Percentiles rank a stretch among this genome's conserved stretches.
Evolutionary conservation across 2,888 invertebrate species (phyloP).

Genomic region (Polyploca ridens): DNA sequence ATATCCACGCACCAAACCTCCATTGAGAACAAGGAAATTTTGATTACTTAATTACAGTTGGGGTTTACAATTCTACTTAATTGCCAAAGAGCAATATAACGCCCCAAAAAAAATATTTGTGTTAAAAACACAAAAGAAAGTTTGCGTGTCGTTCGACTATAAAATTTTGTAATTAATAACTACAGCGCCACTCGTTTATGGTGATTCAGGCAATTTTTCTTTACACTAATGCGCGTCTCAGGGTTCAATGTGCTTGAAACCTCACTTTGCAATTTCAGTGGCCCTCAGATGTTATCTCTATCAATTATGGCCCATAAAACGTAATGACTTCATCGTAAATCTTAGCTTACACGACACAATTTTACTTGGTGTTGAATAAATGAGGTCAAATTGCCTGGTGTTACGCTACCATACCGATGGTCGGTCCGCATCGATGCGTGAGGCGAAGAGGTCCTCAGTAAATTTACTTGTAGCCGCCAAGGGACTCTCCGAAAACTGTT

Average conservation of each 20-base stretch:
- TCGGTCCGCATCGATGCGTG: constrained; percentile 21
- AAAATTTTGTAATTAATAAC: constrained; percentile 79
- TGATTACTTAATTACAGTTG: constrained; percentile 35
- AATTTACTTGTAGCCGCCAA: constrained; percentile 7
- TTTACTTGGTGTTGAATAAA: constrained; percentile 79
- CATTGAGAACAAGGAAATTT: constrained; percentile 16
- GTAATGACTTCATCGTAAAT: constrained; percentile 84
- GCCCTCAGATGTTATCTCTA: constrained; percentile 78
- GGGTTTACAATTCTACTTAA: constrained; percentile 38
- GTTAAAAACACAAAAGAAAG: constrained; percentile 54
- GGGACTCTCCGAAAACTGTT: neutral
- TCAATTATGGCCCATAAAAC: constrained; percentile 83
- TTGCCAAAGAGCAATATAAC: constrained; percentile 40
- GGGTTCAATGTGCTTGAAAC: constrained; percentile 72
- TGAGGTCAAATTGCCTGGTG: constrained; percentile 69
- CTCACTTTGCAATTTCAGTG: constrained; percentile 79
- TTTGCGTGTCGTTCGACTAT: constrained; percentile 69
- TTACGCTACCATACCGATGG: constrained; percentile 43
- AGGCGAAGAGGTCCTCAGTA: constrained; percentile 8
- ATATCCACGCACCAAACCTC: constrained; percentile 16
- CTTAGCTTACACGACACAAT: constrained; percentile 79
- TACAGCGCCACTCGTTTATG: constrained; percentile 73
- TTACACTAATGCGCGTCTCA: constrained; percentile 73
- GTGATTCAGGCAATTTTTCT: constrained; percentile 74
- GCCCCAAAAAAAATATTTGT: constrained; percentile 55